Base-by-base conservation (phyloP, 2,113 vertebrate genomes). In the Paradoxurus hermaphroditus region DNA sequence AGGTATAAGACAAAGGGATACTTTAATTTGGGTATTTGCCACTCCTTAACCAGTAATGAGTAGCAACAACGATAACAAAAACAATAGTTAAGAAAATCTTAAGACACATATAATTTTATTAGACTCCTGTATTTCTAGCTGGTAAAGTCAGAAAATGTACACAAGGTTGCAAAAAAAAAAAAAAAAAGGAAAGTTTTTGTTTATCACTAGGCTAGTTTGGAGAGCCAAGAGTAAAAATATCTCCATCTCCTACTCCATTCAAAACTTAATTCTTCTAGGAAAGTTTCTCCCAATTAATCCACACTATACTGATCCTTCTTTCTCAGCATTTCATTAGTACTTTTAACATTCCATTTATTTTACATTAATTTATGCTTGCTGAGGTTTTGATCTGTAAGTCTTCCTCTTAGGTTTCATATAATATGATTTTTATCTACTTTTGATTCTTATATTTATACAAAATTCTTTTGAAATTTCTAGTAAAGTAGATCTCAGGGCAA, bases 401-500 rank as follows among this genome's bases (percentile, higher is more conserved):
- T 70, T 93, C 36, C 94, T 94, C 49, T 86, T 94, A 92, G 31
- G 4, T 63, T 91, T 88, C 19, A 77, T 44, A 51, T 72, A 65
- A 29, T 34, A 92, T 88, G 36, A 89, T 72, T 84, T 97, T 11
- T 77, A 83, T 91, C 73, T 97, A 84, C 53, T 90, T 95, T 86
- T 90, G 27, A 84, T 77, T 78, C 15, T 88, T 96, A 44, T 18
- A 91, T 53, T 84, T 95, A 9, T 86, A 85, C 85, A 27, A 85
- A 96, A 75, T 51, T 94, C 27, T 82, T 92, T 36, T 86, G 39
- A 86, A 97, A 94, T 86, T 67, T 96, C 65, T 94, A 92, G 7
- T 67, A 90, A 97, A 94, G 75, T n/a, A 94, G 18, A 70, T 92
- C 62, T 88, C 90, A 94, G 72, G 82, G 12, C 75, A 90, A 96